Evolutionary conservation across 1,140 invertebrate genomes (phyloP).

Genomic region (Portunus trituberculatus): DNA sequence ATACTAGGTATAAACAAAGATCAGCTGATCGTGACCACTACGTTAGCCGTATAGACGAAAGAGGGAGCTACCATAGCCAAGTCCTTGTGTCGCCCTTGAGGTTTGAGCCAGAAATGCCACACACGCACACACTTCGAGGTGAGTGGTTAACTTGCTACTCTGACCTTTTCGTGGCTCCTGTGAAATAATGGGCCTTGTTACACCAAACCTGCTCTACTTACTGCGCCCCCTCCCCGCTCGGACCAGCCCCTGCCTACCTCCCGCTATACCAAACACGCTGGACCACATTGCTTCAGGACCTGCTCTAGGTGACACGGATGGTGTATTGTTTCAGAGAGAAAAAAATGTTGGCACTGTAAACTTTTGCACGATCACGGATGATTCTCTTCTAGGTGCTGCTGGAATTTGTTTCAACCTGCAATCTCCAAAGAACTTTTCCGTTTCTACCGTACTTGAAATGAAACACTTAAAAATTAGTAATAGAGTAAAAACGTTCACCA

Average conservation of each 20-base stretch:
- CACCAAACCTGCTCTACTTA: constrained; percentile 61
- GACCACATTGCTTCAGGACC: constrained; percentile 26
- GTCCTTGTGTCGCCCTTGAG: constrained; percentile 66
- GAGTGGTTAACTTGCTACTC: constrained; percentile 66
- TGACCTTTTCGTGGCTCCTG: constrained; percentile 71
- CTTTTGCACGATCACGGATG: background rate
- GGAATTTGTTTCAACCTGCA: too few relatives aligned
- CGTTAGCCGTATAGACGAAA: background rate
- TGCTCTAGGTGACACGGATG: background rate
- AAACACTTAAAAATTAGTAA: too few relatives aligned
- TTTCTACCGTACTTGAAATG: too few relatives aligned
- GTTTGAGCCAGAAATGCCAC: constrained; percentile 65
- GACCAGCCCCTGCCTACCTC: background rate
- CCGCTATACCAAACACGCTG: background rate
- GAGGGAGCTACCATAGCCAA: constrained; percentile 40
- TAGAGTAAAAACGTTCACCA: too few relatives aligned
- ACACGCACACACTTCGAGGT: constrained; percentile 66
- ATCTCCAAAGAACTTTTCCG: background rate
- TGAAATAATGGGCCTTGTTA: constrained; percentile 68
- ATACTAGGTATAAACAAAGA: constrained; percentile 55
- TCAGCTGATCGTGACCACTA: constrained; percentile 56
- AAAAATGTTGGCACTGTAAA: constrained; percentile 31
- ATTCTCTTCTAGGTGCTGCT: background rate
- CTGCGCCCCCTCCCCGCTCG: background rate
- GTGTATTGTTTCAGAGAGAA: background rate